Conservation (phyloP, 2,113 vertebrate species). For the Odocoileus virginianus region DNA sequence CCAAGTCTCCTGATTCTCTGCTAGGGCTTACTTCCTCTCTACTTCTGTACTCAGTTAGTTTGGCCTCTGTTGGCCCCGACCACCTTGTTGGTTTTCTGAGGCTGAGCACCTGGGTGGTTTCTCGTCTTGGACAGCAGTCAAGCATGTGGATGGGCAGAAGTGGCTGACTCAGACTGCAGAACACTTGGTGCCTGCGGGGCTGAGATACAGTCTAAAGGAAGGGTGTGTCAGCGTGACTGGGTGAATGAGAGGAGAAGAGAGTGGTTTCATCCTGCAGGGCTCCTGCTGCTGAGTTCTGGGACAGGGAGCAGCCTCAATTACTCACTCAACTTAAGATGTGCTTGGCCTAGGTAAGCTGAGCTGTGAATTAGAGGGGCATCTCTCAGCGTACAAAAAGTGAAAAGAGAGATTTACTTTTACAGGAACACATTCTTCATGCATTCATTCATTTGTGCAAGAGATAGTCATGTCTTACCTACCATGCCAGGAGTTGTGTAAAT, state of each 20-base stretch:
- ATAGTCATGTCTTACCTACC: not conserved
- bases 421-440: not conserved
- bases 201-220: conserved; percentile 65
- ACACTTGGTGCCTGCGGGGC: conserved; percentile 74
- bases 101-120: conserved; percentile 72
- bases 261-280: conserved; percentile 32
- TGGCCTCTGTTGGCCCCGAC: conserved; percentile 31
- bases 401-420: not conserved
- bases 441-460: not conserved
- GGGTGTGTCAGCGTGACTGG: conserved; percentile 69
- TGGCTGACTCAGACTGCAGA: conserved; percentile 68
- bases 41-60: not conserved
- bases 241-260: conserved; percentile 30
- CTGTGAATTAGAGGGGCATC: not conserved
- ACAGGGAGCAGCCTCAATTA: conserved; percentile 55
- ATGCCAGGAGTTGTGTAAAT: not conserved
- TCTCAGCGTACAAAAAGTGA: not conserved
- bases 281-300: conserved; percentile 42
- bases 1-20: not conserved
- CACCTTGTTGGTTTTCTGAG: conserved; percentile 59
- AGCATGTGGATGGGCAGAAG: conserved; percentile 16
- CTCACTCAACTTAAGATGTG: not conserved
- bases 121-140: conserved; percentile 70
- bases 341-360: not conserved
- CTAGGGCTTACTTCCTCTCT: not conserved